Conservation (phyloP, 2,888 invertebrate species). For the Tupiocoris notatus region DNA sequence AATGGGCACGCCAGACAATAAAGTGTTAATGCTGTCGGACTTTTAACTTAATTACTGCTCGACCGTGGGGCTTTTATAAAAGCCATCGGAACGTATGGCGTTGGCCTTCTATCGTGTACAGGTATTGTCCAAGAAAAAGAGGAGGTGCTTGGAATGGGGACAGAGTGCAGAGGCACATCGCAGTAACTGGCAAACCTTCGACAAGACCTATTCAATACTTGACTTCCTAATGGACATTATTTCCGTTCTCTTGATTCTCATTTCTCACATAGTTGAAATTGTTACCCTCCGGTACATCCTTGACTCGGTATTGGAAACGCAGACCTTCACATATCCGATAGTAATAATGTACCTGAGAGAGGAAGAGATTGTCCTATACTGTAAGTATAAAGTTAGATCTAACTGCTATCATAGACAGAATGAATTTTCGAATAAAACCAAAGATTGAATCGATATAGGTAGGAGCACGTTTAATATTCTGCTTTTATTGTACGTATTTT, state of each 20-base stretch:
- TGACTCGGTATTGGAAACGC: too few species aligned
- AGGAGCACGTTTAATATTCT: too few species aligned
- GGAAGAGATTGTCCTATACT: too few species aligned
- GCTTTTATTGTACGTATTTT: too few species aligned
- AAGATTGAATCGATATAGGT: too few species aligned
- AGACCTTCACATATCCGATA: too few species aligned
- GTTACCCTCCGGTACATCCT: too few species aligned
- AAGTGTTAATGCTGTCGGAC: conserved; percentile 30
- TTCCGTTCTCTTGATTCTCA: background rate
- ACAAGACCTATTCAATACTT: background rate
- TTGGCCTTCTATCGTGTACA: conserved; percentile 22
- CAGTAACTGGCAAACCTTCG: background rate
- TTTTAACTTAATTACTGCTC: conserved; percentile 10
- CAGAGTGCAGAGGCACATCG: too few species aligned
- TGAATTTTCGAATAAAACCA: too few species aligned
- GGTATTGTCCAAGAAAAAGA: background rate
- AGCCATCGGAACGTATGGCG: conserved; percentile 17
- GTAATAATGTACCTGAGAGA: too few species aligned
- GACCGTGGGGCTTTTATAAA: background rate
- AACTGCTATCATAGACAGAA: too few species aligned
- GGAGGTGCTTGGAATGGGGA: conserved; percentile 40
- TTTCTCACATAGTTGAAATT: background rate
- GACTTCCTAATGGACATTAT: background rate
- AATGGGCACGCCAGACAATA: conserved; percentile 26
- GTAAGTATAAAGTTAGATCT: too few species aligned